These are phyloP conservation scores for Venustoraphidia nigricollis DNA, from an alignment of 2,888 invertebrate genomes.

Conservation along the genomic window DNA sequence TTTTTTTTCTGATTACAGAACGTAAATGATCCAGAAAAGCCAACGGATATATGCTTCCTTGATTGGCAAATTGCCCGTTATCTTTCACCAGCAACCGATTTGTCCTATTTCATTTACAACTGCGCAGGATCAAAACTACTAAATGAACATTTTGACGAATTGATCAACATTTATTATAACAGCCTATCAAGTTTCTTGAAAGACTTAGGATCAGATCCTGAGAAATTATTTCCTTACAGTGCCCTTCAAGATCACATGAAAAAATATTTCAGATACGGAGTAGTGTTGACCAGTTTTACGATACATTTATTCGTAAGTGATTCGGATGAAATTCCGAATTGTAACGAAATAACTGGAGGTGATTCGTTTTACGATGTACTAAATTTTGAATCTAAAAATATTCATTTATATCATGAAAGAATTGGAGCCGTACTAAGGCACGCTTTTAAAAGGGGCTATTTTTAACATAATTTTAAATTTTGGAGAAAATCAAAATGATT, in stretches of 20 bases:
- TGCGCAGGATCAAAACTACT: conserved; percentile 17
- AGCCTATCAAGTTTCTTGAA: conserved; percentile 15
- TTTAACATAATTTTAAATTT: conserved; percentile 4
- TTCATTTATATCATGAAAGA: conserved; percentile 11
- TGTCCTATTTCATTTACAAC: conserved; percentile 22
- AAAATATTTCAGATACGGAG: conserved; percentile 17
- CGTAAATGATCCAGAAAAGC: conserved; percentile 9
- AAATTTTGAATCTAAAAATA: conserved; percentile 9
- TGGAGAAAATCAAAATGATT: too few species aligned
- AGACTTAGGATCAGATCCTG: conserved; percentile 16
- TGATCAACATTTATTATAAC: conserved; percentile 19
- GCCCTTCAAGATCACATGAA: conserved; percentile 17
- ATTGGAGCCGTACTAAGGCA: conserved; percentile 12
- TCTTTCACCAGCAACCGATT: conserved; percentile 18
- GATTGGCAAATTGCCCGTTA: conserved; percentile 17
- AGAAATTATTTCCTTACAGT: conserved; percentile 18
- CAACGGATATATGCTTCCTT: conserved; percentile 16
- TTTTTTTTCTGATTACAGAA: background rate
- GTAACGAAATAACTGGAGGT: conserved; percentile 7
- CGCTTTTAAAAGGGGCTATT: conserved; percentile 10
- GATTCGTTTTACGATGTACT: background rate
- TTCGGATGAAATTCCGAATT: conserved; percentile 13
- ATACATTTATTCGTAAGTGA: conserved; percentile 16
- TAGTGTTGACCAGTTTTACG: conserved; percentile 15
- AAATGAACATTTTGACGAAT: conserved; percentile 16